Evolutionary conservation across 1,140 invertebrate species (phyloP).

Genomic region (Camponotus vicinus): DNA sequence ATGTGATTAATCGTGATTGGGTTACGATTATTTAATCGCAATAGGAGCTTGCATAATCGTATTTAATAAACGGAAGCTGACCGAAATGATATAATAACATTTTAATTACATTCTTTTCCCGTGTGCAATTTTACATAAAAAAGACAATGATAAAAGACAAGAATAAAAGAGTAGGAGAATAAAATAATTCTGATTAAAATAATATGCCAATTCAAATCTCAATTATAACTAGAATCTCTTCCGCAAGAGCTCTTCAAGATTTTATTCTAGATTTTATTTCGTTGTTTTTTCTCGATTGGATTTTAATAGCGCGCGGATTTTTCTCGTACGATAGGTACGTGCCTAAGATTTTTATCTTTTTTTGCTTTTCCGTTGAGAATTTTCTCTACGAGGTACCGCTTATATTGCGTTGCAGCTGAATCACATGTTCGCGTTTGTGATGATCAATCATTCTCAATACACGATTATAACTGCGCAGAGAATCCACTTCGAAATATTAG

Average conservation of each 20-base stretch:
- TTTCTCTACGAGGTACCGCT: conserved; percentile 39
- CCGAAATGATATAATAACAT: background rate
- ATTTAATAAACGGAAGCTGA: background rate
- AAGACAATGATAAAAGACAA: background rate
- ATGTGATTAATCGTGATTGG: conserved; percentile 11
- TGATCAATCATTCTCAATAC: conserved; percentile 53
- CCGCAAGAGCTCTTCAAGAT: background rate
- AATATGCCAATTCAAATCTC: background rate
- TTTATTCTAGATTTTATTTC: background rate
- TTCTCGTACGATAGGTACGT: background rate
- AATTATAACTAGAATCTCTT: background rate
- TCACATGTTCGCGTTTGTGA: conserved; percentile 35
- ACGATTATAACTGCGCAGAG: background rate
- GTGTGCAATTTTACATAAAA: background rate
- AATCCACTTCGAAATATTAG: background rate
- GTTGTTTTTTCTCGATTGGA: background rate
- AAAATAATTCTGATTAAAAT: background rate
- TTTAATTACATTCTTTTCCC: background rate
- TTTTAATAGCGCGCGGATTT: conserved; percentile 20
- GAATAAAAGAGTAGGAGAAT: background rate
- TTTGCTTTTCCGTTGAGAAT: conserved; percentile 12
- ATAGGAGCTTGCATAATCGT: background rate
- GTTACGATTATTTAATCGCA: conserved; percentile 10
- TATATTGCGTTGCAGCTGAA: conserved; percentile 33
- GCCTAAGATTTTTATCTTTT: conserved; percentile 3